Conservation (phyloP, 2,113 vertebrate species). For the Limnothrissa miodon region DNA sequence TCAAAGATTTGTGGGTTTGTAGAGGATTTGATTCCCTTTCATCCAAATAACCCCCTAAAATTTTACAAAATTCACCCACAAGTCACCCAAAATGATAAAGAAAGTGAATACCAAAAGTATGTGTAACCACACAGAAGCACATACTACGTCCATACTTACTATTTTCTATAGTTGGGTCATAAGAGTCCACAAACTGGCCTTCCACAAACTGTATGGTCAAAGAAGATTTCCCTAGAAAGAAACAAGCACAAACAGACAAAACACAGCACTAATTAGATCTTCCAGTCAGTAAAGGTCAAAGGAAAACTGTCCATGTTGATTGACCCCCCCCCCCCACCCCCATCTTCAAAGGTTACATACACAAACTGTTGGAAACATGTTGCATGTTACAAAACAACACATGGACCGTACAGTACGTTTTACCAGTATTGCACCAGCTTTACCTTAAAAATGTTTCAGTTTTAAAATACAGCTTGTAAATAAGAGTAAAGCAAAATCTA, state of each 20-base stretch:
- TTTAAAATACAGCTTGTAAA: background rate
- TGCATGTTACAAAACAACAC: no score
- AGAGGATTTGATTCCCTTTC: no score
- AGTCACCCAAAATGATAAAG: background rate
- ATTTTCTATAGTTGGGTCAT: slow-evolving; percentile 99
- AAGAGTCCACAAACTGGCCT: slow-evolving; percentile 98
- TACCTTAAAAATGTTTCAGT: background rate
- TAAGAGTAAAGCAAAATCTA: background rate
- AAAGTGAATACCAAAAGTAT: no score
- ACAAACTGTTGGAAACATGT: background rate
- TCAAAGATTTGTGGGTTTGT: no score
- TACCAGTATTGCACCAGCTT: background rate
- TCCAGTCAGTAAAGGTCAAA: background rate
- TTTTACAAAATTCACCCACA: background rate
- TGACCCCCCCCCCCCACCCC: no score
- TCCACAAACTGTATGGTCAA: slow-evolving; percentile 99
- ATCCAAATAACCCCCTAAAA: no score
- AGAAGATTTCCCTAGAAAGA: slow-evolving; percentile 93
- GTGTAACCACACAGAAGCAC: no score
- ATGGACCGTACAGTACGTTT: background rate
- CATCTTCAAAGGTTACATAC: background rate
- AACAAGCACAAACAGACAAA: slow-evolving; percentile 23
- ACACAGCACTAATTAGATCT: background rate
- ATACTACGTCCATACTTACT: slow-evolving; percentile 80
- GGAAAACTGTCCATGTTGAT: background rate